Conservation (phyloP, 64 coral and sea anemone genomes). For the Platygyra sinensis region DNA sequence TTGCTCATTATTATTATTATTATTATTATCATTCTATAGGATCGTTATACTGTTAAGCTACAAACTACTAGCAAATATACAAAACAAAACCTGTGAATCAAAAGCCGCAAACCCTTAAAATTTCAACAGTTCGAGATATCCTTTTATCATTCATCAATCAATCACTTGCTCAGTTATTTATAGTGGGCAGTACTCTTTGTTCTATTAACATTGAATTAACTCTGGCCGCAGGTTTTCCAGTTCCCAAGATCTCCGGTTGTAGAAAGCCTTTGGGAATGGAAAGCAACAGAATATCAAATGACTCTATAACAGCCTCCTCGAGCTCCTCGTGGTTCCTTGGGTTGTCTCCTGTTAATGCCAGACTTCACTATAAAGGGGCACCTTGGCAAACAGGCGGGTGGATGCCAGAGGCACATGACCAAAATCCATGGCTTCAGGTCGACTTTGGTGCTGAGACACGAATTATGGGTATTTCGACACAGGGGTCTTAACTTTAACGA, state of each 20-base stretch:
- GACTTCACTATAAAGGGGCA: background rate
- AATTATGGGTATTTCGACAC: background rate
- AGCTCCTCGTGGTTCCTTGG: background rate
- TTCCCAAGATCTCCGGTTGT: background rate
- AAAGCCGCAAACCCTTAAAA: too few species aligned
- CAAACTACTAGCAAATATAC: too few species aligned
- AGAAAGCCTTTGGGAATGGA: background rate
- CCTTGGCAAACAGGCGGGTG: background rate
- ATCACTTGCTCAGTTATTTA: too few species aligned
- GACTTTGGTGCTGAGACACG: background rate
- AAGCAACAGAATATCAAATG: background rate
- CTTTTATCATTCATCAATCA: too few species aligned
- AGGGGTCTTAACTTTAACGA: background rate
- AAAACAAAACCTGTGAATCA: too few species aligned
- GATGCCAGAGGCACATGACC: background rate
- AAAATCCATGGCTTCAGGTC: constrained; percentile 4
- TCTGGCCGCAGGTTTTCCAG: background rate
- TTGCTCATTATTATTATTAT: too few species aligned
- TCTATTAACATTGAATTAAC: background rate
- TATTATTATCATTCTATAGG: too few species aligned
- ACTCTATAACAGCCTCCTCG: background rate
- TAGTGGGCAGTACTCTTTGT: too few species aligned
- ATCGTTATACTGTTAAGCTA: too few species aligned
- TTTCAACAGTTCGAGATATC: too few species aligned
- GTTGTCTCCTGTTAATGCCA: background rate